Conservation (phyloP, 1,140 invertebrate species). For the Hyposmocoma kahamanoa region DNA sequence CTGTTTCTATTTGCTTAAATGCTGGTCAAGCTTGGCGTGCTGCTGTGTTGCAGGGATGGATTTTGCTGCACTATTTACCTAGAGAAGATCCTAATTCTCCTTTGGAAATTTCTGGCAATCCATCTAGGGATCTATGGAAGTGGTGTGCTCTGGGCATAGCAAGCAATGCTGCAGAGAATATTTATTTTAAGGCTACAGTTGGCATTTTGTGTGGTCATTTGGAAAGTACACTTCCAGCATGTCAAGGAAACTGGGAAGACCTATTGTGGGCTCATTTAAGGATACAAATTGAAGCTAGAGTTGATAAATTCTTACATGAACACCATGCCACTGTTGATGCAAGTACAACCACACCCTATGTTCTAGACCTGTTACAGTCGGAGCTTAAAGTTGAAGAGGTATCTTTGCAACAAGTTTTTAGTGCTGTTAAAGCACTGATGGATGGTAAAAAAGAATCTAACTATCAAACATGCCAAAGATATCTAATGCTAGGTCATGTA, state of each 20-base stretch:
- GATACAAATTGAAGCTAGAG: conserved; percentile 86
- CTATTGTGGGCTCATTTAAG: conserved; percentile 92
- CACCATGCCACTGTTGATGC: conserved; percentile 66
- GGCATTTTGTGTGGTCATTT: conserved; percentile 90
- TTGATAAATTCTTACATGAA: conserved; percentile 83
- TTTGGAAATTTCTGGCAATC: conserved; percentile 84
- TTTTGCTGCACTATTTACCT: conserved; percentile 72
- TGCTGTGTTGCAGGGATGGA: conserved; percentile 92
- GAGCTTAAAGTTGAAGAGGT: conserved; percentile 72
- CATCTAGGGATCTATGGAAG: conserved; percentile 93
- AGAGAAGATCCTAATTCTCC: conserved; percentile 71
- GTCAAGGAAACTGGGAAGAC: conserved; percentile 88
- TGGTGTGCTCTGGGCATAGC: conserved; percentile 84
- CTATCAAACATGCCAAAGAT: conserved; percentile 62
- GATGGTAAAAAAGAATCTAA: conserved; percentile 63
- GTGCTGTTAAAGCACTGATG: conserved; percentile 64
- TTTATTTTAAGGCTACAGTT: conserved; percentile 80
- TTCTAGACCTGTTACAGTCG: conserved; percentile 87
- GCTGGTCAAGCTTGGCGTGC: conserved; percentile 93
- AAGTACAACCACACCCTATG: conserved; percentile 75
- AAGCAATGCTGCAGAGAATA: conserved; percentile 72
- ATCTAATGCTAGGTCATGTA: conserved; percentile 63
- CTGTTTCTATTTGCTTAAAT: conserved; percentile 86
- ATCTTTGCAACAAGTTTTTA: conserved; percentile 83
- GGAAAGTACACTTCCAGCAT: conserved; percentile 81